These are phyloP conservation scores for Patiria miniata DNA, from an alignment of 35 echinoderm and acorn worm genomes.

Conservation along the genomic window DNA sequence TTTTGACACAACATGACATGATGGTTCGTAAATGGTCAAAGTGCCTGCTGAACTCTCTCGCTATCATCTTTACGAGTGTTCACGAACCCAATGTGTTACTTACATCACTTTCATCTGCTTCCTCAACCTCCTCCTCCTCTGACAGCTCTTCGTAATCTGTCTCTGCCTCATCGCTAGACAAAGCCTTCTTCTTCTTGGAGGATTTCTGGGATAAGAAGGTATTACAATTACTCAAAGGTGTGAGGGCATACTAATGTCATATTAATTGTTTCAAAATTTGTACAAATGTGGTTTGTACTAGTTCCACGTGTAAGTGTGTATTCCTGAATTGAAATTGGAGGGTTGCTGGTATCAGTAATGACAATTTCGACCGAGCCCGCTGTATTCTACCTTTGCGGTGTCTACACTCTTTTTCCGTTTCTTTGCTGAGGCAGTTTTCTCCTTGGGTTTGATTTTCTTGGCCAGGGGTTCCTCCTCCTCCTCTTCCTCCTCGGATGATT, in stretches of 20 bases:
- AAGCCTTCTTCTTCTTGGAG: not conserved
- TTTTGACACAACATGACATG: no score
- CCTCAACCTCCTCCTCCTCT: slow-evolving; percentile 39
- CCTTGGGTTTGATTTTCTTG: slow-evolving; percentile 6
- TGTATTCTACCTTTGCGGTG: not conserved
- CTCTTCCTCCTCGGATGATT: slow-evolving; percentile 29
- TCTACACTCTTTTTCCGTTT: slow-evolving; percentile 1
- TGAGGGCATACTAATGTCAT: no score
- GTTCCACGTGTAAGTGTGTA: no score
- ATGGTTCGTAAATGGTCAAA: no score
- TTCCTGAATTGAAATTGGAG: no score
- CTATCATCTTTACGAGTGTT: no score
- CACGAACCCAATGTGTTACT: slow-evolving; percentile 3
- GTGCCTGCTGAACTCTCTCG: no score
- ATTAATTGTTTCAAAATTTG: no score
- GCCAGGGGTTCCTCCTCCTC: slow-evolving; percentile 38
- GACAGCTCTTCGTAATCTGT: slow-evolving; percentile 54
- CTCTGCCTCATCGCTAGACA: slow-evolving; percentile 6
- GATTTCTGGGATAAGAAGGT: not conserved
- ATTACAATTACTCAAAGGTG: no score
- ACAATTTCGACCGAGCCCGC: no score
- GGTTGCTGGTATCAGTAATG: no score
- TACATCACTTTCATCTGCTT: slow-evolving; percentile 56
- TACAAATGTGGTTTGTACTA: no score
- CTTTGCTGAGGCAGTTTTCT: not conserved